Evolutionary conservation across 2,113 vertebrate species (phyloP).

Genomic region (Seriola quinqueradiata): DNA sequence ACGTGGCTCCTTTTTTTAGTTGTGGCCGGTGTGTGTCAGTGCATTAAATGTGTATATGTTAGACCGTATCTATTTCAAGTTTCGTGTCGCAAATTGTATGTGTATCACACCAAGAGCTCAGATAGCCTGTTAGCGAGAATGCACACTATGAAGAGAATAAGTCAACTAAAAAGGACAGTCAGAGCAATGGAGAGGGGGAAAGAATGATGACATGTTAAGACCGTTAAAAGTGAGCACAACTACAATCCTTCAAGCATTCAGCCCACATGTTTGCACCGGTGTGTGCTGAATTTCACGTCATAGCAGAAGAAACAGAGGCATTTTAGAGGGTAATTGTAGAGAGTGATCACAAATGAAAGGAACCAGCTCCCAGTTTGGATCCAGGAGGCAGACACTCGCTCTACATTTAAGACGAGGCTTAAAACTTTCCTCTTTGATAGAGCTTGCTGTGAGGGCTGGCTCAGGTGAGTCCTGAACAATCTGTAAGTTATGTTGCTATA

Average conservation of each 20-base stretch:
- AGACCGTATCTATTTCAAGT: background rate
- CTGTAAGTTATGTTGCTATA: too few relatives aligned
- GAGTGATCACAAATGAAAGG: background rate
- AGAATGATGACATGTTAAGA: conserved; percentile 22
- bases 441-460: background rate
- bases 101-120: conserved; percentile 14
- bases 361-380: background rate
- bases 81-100: background rate
- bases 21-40: background rate
- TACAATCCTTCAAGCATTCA: conserved; percentile 21
- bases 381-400: background rate
- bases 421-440: background rate
- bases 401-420: background rate
- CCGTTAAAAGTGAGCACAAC: conserved; percentile 43
- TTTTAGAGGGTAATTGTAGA: background rate
- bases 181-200: background rate
- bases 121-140: conserved; percentile 20
- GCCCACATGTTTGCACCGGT: conserved; percentile 24
- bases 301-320: background rate
- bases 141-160: conserved; percentile 6
- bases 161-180: conserved; percentile 16
- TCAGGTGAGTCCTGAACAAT: too few relatives aligned
- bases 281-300: conserved; percentile 24
- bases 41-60: background rate
- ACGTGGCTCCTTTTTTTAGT: conserved; percentile 9